A percentile compares a stretch with the other conserved stretches of the same genome.
phyloP scores from a whole-genome alignment of 2,888 invertebrate genomes.

The Pseudanteris insignis region DNA sequence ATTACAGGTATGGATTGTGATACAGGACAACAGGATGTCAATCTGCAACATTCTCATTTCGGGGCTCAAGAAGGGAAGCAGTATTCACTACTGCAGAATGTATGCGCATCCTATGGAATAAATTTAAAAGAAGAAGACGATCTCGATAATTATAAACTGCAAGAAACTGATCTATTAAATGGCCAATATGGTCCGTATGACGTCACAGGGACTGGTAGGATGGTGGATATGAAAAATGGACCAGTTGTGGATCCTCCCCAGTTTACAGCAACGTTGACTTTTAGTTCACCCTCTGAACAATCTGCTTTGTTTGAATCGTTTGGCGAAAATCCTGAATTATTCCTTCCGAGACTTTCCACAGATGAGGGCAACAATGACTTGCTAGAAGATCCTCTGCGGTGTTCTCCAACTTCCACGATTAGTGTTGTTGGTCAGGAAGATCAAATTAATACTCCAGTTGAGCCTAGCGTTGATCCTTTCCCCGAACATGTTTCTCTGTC shows the following conservation, averaged over 20 bases:
- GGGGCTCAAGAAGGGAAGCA: slow-evolving; percentile 71
- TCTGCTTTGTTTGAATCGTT: slow-evolving; percentile 77
- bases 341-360: slow-evolving; percentile 76
- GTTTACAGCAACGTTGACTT: slow-evolving; percentile 83
- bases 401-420: slow-evolving; percentile 73
- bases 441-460: slow-evolving; percentile 73
- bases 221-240: slow-evolving; percentile 82
- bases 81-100: slow-evolving; percentile 81
- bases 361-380: slow-evolving; percentile 74
- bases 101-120: slow-evolving; percentile 78
- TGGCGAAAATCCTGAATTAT: slow-evolving; percentile 82
- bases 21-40: slow-evolving; percentile 73
- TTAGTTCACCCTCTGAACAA: slow-evolving; percentile 81
- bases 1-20: slow-evolving; percentile 81
- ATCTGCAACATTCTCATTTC: slow-evolving; percentile 62
- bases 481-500: slow-evolving; percentile 74
- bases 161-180: slow-evolving; percentile 72
- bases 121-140: slow-evolving; percentile 82
- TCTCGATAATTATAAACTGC: slow-evolving; percentile 78
- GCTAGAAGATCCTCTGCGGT: slow-evolving; percentile 72
- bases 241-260: slow-evolving; percentile 83
- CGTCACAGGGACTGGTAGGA: slow-evolving; percentile 76
- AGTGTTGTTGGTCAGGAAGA: slow-evolving; percentile 61
- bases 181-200: slow-evolving; percentile 74
- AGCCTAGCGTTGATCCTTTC: slow-evolving; percentile 76